phyloP scores from a whole-genome alignment of 1,140 invertebrate species.

The Archegozetes longisetosus region DNA sequence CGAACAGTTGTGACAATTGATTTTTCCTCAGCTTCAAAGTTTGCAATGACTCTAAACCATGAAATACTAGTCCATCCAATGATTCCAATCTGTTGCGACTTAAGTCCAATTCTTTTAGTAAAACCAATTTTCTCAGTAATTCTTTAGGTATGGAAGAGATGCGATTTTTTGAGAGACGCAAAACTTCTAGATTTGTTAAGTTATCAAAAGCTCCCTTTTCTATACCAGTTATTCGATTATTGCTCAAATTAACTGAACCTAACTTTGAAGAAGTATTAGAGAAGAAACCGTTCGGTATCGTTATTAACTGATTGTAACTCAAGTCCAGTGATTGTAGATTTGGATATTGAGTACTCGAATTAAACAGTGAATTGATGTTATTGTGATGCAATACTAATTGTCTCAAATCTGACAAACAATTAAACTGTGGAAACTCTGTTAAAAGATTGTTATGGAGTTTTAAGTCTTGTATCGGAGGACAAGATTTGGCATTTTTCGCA shows the following conservation, averaged over 20 bases:
- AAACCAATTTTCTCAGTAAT: constrained; percentile 47
- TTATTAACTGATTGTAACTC: constrained; percentile 3
- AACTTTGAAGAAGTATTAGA: background rate
- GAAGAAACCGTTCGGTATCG: constrained; percentile 26
- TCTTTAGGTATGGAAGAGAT: constrained; percentile 48
- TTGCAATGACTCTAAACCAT: constrained; percentile 49
- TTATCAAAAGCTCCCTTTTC: constrained; percentile 49
- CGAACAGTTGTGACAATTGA: constrained; percentile 51
- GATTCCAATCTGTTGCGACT: constrained; percentile 58
- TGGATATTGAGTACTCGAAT: background rate
- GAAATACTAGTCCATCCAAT: constrained; percentile 62
- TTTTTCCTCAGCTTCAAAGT: constrained; percentile 61
- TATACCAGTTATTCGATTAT: constrained; percentile 51
- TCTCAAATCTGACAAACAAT: constrained; percentile 17
- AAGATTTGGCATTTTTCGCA: constrained; percentile 73
- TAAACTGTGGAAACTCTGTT: constrained; percentile 21
- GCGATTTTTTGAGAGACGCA: constrained; percentile 65
- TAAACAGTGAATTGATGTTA: background rate
- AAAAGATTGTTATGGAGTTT: constrained; percentile 30
- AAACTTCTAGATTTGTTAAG: constrained; percentile 48
- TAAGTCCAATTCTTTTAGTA: constrained; percentile 57
- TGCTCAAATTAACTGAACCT: constrained; percentile 44
- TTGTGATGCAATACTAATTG: background rate
- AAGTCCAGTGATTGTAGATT: background rate
- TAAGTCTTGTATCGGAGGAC: constrained; percentile 56